Evolutionary conservation across 2,888 invertebrate species (phyloP).

Genomic region (Ditylenchus weischeri): DNA sequence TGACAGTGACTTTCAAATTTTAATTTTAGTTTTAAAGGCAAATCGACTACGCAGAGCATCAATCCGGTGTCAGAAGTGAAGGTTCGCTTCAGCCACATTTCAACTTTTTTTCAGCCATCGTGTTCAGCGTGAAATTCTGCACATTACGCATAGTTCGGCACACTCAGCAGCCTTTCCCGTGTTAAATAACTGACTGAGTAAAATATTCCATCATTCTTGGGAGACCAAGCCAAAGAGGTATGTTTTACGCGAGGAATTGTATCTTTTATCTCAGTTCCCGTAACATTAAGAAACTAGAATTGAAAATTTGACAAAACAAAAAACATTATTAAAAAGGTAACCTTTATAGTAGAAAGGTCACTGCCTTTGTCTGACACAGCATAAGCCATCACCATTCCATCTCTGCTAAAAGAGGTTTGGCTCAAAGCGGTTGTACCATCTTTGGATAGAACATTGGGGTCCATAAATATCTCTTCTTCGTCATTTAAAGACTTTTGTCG

Average conservation of each 20-base stretch:
- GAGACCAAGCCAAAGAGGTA: slow-evolving; percentile 85
- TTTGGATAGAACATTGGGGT: slow-evolving; percentile 83
- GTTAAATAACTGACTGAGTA: slow-evolving; percentile 64
- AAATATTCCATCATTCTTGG: slow-evolving; percentile 89
- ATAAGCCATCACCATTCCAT: slow-evolving; percentile 84
- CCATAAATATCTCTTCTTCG: slow-evolving; percentile 77
- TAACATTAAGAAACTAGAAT: slow-evolving; percentile 48
- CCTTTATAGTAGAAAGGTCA: slow-evolving; percentile 84
- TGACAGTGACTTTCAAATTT: too few species aligned
- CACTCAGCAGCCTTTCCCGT: too few species aligned
- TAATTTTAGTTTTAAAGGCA: too few species aligned
- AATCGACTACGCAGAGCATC: too few species aligned
- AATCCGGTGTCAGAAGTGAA: too few species aligned
- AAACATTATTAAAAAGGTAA: slow-evolving; percentile 32
- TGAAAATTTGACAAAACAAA: slow-evolving; percentile 10
- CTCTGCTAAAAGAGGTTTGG: slow-evolving; percentile 77
- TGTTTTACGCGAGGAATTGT: slow-evolving; percentile 85
- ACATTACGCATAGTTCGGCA: too few species aligned
- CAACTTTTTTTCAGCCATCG: too few species aligned
- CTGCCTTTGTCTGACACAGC: slow-evolving; percentile 87
- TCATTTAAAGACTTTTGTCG: slow-evolving; percentile 76
- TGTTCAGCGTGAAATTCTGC: too few species aligned
- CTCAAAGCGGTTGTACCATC: slow-evolving; percentile 74
- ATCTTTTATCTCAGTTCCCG: slow-evolving; percentile 80
- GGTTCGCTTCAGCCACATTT: too few species aligned